Evolutionary conservation across 2,888 invertebrate genomes (phyloP).

Genomic region (Eurytoma californica): DNA sequence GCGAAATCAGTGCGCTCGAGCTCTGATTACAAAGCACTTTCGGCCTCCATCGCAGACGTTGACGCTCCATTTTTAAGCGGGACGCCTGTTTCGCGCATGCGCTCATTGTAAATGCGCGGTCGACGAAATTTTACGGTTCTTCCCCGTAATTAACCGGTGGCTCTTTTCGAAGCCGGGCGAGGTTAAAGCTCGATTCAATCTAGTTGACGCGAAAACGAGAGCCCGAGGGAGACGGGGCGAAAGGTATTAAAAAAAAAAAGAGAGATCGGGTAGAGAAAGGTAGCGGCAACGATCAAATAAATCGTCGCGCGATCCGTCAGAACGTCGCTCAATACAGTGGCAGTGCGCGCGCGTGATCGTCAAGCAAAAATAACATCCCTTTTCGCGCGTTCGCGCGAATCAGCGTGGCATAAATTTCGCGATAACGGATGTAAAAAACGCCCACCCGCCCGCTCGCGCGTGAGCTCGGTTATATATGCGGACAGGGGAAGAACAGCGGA

Average conservation of each 20-base stretch:
- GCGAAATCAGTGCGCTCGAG: not conserved
- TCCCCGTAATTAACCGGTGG: slow-evolving; percentile 39
- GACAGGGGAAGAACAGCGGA: slow-evolving; percentile 12
- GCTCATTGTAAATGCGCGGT: slow-evolving; percentile 26
- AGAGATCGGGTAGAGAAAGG: not conserved
- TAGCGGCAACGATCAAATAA: slow-evolving; percentile 31
- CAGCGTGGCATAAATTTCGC: slow-evolving; percentile 56
- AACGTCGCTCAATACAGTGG: not conserved
- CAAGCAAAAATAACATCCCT: slow-evolving; percentile 43
- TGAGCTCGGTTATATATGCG: slow-evolving; percentile 5
- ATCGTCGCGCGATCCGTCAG: slow-evolving; percentile 37
- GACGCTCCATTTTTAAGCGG: slow-evolving; percentile 31
- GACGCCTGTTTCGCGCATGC: not conserved
- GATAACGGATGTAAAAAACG: slow-evolving; percentile 59
- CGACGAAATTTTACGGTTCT: slow-evolving; percentile 14
- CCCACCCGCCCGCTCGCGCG: too few species aligned
- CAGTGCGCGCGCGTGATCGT: slow-evolving; percentile 32
- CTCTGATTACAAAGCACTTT: slow-evolving; percentile 22
- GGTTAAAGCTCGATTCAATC: slow-evolving; percentile 39
- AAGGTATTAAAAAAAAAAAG: not conserved
- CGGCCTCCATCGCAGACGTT: not conserved
- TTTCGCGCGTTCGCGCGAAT: slow-evolving; percentile 26
- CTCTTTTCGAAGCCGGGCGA: not conserved
- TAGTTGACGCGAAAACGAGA: slow-evolving; percentile 34
- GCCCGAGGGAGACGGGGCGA: not conserved